Percentiles rank a stretch among this genome's conserved stretches.
Conservation (phyloP, 2,888 invertebrate genomes). For the Eupelmus urozonus region DNA sequence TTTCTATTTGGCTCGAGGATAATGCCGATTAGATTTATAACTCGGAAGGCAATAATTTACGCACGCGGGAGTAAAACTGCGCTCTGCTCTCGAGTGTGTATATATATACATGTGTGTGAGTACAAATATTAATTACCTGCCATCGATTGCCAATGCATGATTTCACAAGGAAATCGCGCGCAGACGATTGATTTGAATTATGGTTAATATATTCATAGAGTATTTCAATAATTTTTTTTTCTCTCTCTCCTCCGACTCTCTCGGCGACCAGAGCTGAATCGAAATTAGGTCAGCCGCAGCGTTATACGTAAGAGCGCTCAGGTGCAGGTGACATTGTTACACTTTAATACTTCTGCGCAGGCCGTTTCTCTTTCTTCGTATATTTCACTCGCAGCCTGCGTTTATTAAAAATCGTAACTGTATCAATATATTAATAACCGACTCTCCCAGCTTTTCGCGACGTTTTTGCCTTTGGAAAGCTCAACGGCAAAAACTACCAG, state of each 20-base stretch:
- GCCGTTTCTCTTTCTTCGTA: too few species aligned
- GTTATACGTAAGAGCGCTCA: slow-evolving; percentile 4
- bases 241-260: not conserved
- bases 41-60: slow-evolving; percentile 49
- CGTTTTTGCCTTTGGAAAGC: too few species aligned
- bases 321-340: slow-evolving; percentile 1
- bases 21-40: slow-evolving; percentile 40
- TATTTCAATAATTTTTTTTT: slow-evolving; percentile 8
- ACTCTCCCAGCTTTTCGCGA: too few species aligned
- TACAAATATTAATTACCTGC: slow-evolving; percentile 50
- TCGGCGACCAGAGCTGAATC: not conserved
- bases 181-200: slow-evolving; percentile 44
- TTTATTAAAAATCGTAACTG: too few species aligned
- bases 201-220: slow-evolving; percentile 39
- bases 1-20: slow-evolving; percentile 41
- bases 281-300: slow-evolving; percentile 37
- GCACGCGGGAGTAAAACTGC: slow-evolving; percentile 46
- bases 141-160: slow-evolving; percentile 36
- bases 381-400: too few species aligned
- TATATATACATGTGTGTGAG: not conserved
- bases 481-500: too few species aligned
- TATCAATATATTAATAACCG: too few species aligned
- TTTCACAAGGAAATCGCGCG: slow-evolving; percentile 42
- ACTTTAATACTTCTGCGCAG: not conserved
- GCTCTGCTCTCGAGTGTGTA: too few species aligned